These are phyloP conservation scores for Ctenoplectra terminalis DNA, from an alignment of 1,140 invertebrate species.

Conservation along the genomic window DNA sequence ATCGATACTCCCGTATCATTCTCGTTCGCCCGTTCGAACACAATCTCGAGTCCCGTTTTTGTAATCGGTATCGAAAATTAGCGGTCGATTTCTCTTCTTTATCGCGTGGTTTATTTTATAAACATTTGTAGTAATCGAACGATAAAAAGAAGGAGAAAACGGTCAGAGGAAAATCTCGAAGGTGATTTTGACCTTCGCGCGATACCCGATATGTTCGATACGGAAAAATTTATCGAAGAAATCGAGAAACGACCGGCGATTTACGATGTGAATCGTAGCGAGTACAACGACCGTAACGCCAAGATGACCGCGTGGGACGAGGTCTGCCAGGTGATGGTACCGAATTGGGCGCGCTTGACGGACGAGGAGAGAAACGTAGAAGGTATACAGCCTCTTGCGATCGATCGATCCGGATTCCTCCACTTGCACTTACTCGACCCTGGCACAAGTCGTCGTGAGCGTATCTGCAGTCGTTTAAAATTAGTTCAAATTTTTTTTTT, in stretches of 20 bases:
- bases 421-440: constrained; percentile 28
- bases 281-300: constrained; percentile 77
- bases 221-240: constrained; percentile 77
- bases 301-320: constrained; percentile 79
- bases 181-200: not conserved
- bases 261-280: constrained; percentile 75
- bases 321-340: constrained; percentile 76
- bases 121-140: not conserved
- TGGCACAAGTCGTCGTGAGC: constrained; percentile 16
- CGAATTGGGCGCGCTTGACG: constrained; percentile 75
- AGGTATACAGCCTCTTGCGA: constrained; percentile 72
- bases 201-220: constrained; percentile 73
- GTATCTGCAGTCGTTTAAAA: constrained; percentile 30
- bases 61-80: not conserved
- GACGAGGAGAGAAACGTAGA: constrained; percentile 74
- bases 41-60: not conserved
- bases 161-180: not conserved
- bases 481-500: constrained; percentile 21
- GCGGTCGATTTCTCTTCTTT: not conserved
- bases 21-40: not conserved
- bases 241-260: constrained; percentile 78
- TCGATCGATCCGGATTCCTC: constrained; percentile 68
- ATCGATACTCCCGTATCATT: constrained; percentile 32
- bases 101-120: not conserved
- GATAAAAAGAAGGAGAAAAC: not conserved